Base-by-base conservation (phyloP, 37 sponge, comb jelly and placozoan species). In the Dysidea cf. avara region DNA sequence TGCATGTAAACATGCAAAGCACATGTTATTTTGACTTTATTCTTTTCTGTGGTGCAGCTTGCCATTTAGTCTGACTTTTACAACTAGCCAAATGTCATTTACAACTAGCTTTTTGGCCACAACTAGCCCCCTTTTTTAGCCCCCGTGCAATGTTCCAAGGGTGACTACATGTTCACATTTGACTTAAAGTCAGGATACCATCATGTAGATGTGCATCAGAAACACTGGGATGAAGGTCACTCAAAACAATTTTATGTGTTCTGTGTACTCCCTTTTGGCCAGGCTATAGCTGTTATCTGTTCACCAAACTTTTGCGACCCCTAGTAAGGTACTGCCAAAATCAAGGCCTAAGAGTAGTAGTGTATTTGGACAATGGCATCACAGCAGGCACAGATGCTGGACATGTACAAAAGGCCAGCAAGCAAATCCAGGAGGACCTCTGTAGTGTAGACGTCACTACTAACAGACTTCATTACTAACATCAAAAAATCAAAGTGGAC, bases 361-460 rank as follows among this genome's bases (percentile, higher is more conserved):
- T 74, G 49, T 74, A 74, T 43, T 28, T 74, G 25, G 75, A 78
- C 49, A 69, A 78, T 56, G 72, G 72, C 31, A 46, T 68, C 17
- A 26, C 26, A 33, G 52, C 52, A 0, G 58, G 9, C 24, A 38
- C 30, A 7, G 26, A 36, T 33, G 35, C 29, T 21, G 39, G n/a
- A 33, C 7, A n/a, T 26, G 58, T 39, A 0, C 1, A 35, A 1
- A 24, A n/a, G n/a, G n/a, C n/a, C n/a, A n/a, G n/a, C n/a, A n/a
- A n/a, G n/a, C n/a, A n/a, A n/a, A n/a, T n/a, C n/a, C n/a, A n/a
- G n/a, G n/a, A n/a, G n/a, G n/a, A n/a, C n/a, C n/a, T n/a, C n/a
- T n/a, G n/a, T n/a, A 35, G 17, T 21, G 47, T 26, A 56, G 37
- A 13, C 1, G 1, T 35, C 20, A 12, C 26, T 26, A 51, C 36